phyloP scores from a whole-genome alignment of 2,888 invertebrate species.

The Acrocera orbiculus region DNA sequence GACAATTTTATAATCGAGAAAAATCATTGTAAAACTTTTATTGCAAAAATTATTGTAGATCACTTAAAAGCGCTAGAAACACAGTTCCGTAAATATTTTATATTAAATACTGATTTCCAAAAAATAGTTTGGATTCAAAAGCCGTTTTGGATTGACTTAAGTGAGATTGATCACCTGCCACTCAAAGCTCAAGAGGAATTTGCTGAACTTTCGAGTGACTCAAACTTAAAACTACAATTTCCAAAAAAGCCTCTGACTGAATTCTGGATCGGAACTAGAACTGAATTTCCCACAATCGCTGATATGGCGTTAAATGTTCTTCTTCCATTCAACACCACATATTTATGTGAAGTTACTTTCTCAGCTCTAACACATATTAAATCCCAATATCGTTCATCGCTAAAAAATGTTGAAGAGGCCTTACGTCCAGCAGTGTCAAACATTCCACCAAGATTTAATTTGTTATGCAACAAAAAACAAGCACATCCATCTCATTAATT shows the following conservation, averaged over 20 bases:
- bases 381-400: slow-evolving; percentile 2
- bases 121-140: background rate
- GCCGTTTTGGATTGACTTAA: background rate
- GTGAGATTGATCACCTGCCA: background rate
- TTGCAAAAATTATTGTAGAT: slow-evolving; percentile 1
- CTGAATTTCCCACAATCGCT: slow-evolving; percentile 1
- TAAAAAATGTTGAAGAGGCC: slow-evolving; percentile 1
- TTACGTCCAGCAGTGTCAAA: slow-evolving; percentile 2
- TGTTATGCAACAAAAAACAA: slow-evolving; percentile 2
- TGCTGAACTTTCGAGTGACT: slow-evolving; percentile 1
- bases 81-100: slow-evolving; percentile 1
- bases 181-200: slow-evolving; percentile 1
- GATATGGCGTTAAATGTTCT: background rate
- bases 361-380: slow-evolving; percentile 1
- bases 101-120: slow-evolving; percentile 1
- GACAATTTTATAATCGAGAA: slow-evolving; percentile 2
- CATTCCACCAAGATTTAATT: slow-evolving; percentile 1
- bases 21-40: slow-evolving; percentile 2
- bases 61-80: slow-evolving; percentile 2
- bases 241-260: background rate
- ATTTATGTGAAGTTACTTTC: slow-evolving; percentile 1
- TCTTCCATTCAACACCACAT: slow-evolving; percentile 1
- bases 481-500: slow-evolving; percentile 1
- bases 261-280: slow-evolving; percentile 1
- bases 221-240: background rate